phyloP scores from a whole-genome alignment of 2,888 invertebrate species.

The Aromia moschata region DNA sequence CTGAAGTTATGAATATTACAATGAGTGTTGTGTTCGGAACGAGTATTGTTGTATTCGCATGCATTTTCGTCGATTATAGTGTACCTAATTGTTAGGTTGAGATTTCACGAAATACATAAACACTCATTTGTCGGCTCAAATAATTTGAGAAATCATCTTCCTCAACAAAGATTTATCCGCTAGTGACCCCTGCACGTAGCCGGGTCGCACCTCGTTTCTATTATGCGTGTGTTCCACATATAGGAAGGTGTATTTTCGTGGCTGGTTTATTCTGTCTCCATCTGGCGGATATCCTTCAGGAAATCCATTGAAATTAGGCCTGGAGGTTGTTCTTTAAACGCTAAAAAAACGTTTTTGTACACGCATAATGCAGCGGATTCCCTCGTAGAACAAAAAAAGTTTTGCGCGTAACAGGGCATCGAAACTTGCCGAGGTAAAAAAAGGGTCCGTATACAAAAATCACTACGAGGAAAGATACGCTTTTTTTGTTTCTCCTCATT shows the following conservation, averaged over 20 bases:
- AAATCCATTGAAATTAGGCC: constrained; percentile 47
- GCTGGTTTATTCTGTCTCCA: constrained; percentile 32
- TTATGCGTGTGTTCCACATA: constrained; percentile 18
- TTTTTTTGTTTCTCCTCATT: no score
- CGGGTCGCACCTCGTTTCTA: constrained; percentile 11
- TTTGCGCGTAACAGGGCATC: neutral
- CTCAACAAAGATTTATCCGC: neutral
- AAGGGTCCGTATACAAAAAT: no score
- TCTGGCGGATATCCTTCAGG: constrained; percentile 53
- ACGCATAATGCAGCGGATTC: neutral
- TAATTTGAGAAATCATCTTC: neutral
- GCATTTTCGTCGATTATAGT: no score
- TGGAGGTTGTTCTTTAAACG: constrained; percentile 13
- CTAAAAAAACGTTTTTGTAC: neutral
- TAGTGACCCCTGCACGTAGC: constrained; percentile 1
- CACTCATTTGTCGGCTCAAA: no score
- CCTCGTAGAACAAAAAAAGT: neutral
- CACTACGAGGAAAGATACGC: no score
- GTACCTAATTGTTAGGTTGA: no score
- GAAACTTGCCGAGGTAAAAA: neutral
- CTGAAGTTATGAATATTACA: no score
- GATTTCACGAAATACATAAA: no score
- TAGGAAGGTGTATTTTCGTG: constrained; percentile 19
- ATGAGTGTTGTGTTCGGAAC: no score
- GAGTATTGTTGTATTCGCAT: no score